Conservation (phyloP, 2,888 invertebrate species). For the Ametastegia equiseti region DNA sequence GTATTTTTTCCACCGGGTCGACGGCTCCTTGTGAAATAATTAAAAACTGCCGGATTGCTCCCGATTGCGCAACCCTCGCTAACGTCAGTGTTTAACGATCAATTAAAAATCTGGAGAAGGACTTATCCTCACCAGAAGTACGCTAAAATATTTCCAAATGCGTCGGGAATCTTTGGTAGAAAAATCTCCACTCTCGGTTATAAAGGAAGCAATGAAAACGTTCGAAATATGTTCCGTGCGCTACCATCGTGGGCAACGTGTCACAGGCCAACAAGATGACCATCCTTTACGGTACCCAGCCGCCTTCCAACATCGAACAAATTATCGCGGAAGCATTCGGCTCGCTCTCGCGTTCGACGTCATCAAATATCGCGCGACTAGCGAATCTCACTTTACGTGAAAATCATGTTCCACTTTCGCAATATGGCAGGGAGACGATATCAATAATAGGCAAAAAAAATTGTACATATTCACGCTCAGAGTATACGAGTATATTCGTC, state of each 20-base stretch:
- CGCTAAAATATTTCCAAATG: background rate
- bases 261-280: constrained; percentile 55
- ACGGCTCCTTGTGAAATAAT: constrained; percentile 54
- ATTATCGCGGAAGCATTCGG: background rate
- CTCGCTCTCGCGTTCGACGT: background rate
- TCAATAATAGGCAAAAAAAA: background rate
- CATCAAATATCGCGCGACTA: background rate
- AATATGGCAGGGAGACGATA: constrained; percentile 26
- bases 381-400: background rate
- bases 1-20: constrained; percentile 64
- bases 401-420: background rate
- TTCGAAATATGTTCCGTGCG: constrained; percentile 61
- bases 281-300: background rate
- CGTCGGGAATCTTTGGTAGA: background rate
- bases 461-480: background rate
- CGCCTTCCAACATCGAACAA: background rate
- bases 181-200: background rate
- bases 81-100: constrained; percentile 37
- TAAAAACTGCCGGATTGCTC: constrained; percentile 64
- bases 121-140: constrained; percentile 5
- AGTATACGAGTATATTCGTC: background rate
- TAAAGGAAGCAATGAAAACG: background rate
- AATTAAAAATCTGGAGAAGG: background rate
- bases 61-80: constrained; percentile 72
- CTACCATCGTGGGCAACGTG: constrained; percentile 62